Conservation (phyloP, 1,140 invertebrate species). For the Papilio xuthus region DNA sequence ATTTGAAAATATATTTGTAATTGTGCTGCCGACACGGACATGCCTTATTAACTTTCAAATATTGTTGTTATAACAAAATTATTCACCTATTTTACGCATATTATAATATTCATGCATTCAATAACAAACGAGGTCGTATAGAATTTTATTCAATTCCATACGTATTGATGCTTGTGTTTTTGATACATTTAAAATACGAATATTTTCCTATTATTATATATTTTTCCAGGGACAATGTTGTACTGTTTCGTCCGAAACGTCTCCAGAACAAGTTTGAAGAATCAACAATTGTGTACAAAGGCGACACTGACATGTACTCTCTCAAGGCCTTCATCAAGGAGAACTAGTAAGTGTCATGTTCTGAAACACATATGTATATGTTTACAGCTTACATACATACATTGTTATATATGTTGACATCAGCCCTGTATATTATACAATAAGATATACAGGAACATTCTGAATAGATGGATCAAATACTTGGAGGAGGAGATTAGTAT, state of each 20-base stretch:
- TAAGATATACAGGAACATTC: too few species aligned
- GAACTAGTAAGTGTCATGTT: slow-evolving; percentile 88
- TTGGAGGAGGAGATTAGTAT: too few species aligned
- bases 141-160: not conserved
- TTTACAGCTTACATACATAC: not conserved
- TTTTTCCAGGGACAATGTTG: slow-evolving; percentile 88
- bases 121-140: not conserved
- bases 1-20: not conserved
- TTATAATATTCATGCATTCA: not conserved
- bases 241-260: slow-evolving; percentile 94
- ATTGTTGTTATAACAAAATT: slow-evolving; percentile 18
- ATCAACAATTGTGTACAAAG: slow-evolving; percentile 87
- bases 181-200: not conserved
- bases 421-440: not conserved
- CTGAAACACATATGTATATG: not conserved
- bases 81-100: not conserved
- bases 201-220: slow-evolving; percentile 40
- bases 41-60: slow-evolving; percentile 26
- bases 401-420: not conserved
- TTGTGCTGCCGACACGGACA: not conserved
- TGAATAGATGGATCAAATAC: too few species aligned
- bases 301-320: slow-evolving; percentile 85
- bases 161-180: not conserved
- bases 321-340: slow-evolving; percentile 92
- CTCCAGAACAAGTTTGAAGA: slow-evolving; percentile 97